Base-by-base conservation (phyloP, 2,797 vertebrate genomes). In the Moxostoma hubbsi region DNA sequence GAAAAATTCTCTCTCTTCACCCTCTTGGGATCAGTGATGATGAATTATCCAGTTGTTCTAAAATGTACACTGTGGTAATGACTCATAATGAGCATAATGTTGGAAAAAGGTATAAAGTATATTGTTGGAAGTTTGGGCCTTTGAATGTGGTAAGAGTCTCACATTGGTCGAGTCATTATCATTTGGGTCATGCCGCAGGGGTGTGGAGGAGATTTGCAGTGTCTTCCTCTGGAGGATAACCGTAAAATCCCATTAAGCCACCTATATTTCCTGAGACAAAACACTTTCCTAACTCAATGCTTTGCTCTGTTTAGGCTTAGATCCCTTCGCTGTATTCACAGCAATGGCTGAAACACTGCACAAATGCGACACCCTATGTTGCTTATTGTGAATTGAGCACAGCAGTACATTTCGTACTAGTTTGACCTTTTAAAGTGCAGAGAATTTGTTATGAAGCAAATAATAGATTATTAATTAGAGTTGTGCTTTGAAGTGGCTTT, bases 161-260 rank as follows among this genome's bases (percentile, higher is more conserved):
- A 13, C 81, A 76, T 73, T 77, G 81, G 73, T 58, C 82, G 85
- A 78, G 71, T 82, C 84, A 87, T 92, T 90, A 88, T 87, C 85
- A 92, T 90, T 90, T 89, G 64, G 65, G 83, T 86, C 84, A 85
- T 86, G 69, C 75, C 58, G 63, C 47, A 18, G 77, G 67, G 86
- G 84, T 81, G 71, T 86, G 86, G 81, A 80, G 79, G 83, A 89
- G 90, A 91, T 91, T 90, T 90, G 86, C 83, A 77, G 85, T 83
- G 87, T 86, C 86, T 85, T 77, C 85, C 88, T 85, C 87, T 58
- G 81, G 85, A 91, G 87, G 85, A 92, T 87, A 87, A 87, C 89
- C 43, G 77, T 89, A 79, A 92, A 92, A 92, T 90, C 89, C 89
- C 85, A 90, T 91, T 92, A 90, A 90, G 86, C 83, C 84, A 83